phyloP scores from a whole-genome alignment of 2,888 invertebrate species.

The Pherbina coryleti region DNA sequence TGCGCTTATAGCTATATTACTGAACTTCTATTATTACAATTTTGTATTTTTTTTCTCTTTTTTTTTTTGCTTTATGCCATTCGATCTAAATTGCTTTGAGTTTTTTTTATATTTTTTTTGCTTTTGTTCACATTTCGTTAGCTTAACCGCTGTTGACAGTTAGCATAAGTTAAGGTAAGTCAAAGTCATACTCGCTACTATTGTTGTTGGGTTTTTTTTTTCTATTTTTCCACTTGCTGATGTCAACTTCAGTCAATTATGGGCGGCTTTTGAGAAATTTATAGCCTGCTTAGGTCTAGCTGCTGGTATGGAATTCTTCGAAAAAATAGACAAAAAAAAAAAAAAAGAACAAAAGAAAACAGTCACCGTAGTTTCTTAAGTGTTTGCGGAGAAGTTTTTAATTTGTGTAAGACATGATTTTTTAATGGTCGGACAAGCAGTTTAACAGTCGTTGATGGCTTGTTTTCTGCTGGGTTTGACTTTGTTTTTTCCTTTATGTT shows the following conservation, averaged over 20 bases:
- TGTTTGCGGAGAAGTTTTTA: no score
- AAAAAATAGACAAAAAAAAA: no score
- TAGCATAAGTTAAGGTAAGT: slow-evolving; percentile 35
- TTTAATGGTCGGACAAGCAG: no score
- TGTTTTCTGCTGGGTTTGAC: no score
- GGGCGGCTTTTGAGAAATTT: slow-evolving; percentile 28
- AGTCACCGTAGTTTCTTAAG: no score
- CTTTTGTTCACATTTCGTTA: neutral
- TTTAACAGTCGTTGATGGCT: no score
- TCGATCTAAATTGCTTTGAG: neutral
- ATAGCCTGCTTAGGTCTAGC: neutral
- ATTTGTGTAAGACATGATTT: no score
- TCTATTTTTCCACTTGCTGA: neutral
- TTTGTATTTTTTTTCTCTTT: slow-evolving; percentile 28
- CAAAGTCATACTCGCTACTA: neutral
- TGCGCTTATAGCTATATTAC: neutral
- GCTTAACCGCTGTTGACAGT: slow-evolving; percentile 39
- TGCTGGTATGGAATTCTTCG: no score
- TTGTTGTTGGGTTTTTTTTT: no score
- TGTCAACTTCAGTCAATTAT: slow-evolving; percentile 36
- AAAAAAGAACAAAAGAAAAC: no score
- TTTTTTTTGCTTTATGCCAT: neutral
- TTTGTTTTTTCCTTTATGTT: no score
- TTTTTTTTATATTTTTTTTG: neutral
- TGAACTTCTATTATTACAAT: slow-evolving; percentile 21